A percentile compares a stretch with the other conserved stretches of the same genome.
Conservation (phyloP, 2,113 vertebrate species). For the Cranoglanis bouderius region DNA sequence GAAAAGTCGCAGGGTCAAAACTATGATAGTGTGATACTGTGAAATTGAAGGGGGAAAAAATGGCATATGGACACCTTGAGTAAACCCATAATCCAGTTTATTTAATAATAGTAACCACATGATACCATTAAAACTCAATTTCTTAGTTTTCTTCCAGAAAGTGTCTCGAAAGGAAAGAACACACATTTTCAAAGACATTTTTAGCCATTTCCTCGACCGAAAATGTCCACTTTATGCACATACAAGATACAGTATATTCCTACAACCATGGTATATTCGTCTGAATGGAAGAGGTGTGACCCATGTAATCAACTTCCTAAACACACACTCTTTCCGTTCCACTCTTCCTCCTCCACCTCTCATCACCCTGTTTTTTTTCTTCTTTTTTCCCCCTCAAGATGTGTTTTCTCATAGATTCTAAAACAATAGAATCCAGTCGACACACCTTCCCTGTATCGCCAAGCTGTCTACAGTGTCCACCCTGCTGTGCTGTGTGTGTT, state of each 20-base stretch:
- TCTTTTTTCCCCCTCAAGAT: constrained; percentile 13
- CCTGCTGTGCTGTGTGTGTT: constrained; percentile 32
- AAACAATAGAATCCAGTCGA: constrained; percentile 58
- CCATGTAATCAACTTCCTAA: constrained; percentile 44
- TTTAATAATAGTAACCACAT: constrained; percentile 19
- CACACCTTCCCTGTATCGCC: constrained; percentile 59
- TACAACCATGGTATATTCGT: neutral
- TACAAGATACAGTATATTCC: neutral
- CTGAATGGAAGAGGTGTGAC: constrained; percentile 20
- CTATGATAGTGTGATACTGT: neutral
- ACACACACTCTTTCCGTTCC: constrained; percentile 32
- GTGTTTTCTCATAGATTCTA: constrained; percentile 51
- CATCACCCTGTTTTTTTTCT: constrained; percentile 31
- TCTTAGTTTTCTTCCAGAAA: neutral
- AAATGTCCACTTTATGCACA: neutral
- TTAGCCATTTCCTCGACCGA: neutral
- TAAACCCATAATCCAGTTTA: too few species aligned
- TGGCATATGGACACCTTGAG: neutral
- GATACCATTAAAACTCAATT: constrained; percentile 12
- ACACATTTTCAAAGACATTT: neutral
- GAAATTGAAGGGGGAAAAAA: constrained; percentile 19
- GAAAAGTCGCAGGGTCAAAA: neutral
- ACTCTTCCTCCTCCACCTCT: constrained; percentile 40
- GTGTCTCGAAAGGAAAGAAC: neutral
- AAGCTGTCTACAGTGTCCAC: constrained; percentile 53